phyloP scores from a whole-genome alignment of 2,888 invertebrate genomes.

The Sarcophaga rosellei region DNA sequence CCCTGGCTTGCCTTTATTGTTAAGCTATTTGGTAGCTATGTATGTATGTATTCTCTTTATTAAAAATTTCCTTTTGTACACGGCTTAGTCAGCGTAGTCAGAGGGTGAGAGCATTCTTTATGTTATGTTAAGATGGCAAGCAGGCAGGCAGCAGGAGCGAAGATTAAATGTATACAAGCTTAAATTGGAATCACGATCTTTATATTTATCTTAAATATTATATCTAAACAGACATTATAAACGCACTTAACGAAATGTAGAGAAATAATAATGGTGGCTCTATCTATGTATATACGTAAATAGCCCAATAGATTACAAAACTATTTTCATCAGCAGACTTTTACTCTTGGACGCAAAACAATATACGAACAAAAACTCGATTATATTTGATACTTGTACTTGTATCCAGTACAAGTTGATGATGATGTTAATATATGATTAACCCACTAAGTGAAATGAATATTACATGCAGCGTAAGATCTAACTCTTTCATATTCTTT shows the following conservation, averaged over 20 bases:
- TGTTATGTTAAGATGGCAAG: not conserved
- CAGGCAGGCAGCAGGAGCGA: constrained; percentile 20
- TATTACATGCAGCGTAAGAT: not conserved
- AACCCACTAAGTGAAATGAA: not conserved
- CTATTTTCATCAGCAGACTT: constrained; percentile 31
- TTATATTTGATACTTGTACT: constrained; percentile 59
- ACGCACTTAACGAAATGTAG: constrained; percentile 62
- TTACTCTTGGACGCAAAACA: constrained; percentile 11
- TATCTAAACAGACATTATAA: constrained; percentile 70
- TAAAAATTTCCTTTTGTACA: too few relatives aligned
- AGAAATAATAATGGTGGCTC: constrained; percentile 43
- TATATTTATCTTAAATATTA: constrained; percentile 73
- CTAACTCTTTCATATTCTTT: too few relatives aligned
- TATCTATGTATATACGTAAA: constrained; percentile 34
- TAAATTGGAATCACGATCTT: constrained; percentile 74
- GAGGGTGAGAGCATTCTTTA: not conserved
- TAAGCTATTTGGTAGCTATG: not conserved
- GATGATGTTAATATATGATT: constrained; percentile 2
- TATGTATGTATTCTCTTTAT: too few relatives aligned
- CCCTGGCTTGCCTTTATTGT: not conserved
- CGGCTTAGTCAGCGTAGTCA: not conserved
- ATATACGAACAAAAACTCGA: constrained; percentile 20
- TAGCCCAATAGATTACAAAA: constrained; percentile 49
- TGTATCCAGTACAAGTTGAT: constrained; percentile 21
- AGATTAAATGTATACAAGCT: constrained; percentile 73